Evolutionary conservation across 2,797 vertebrate genomes (phyloP), one percentile per base, ranked within the genome.

Genomic region (Alectoris magna): DNA sequence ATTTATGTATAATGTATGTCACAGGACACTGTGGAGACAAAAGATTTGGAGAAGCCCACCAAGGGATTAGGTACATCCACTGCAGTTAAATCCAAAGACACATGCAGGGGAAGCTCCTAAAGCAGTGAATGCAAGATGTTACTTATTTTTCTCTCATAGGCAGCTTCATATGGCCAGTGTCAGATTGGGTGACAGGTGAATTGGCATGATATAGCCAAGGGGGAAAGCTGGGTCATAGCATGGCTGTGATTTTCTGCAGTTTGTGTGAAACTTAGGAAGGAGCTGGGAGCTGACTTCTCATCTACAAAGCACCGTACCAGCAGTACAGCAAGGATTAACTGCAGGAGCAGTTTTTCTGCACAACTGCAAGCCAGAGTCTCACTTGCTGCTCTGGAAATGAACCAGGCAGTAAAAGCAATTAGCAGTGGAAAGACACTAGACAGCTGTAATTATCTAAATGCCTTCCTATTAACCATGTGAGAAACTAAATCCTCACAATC

Each of bases 401-500:
- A 96, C 95, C 96, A 96, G 88, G 94, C 94, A 92, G 88, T 88
- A 96, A 97, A 97, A 97, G 97, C 46, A 76, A 97, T 97, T 95
- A 95, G 93, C 96, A 96, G 94, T 95, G 94, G 97, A 97, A 98
- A 97, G 96, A 96, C 87, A 95, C 83, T 94, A 97, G 97, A 97
- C 97, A 97, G 96, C 93, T 95, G 93, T 94, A 98, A 98, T 98
- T 97, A 97, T 91, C 97, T 97, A 96, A 98, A 97, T 97, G 97
- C 96, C 91, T 98, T 95, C 88, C 96, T 97, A 96, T 97, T 98
- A 97, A 96, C 97, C 90, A 90, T 96, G 95, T 95, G 94, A 98
- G 96, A 97, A 97, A 95, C 96, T 96, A 96, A 97, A 98, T 94
- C 95, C 95, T 95, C 85, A 91, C 97, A 98, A 97, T 97, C 96